These are phyloP conservation scores for Temnothorax rugatulus DNA, from an alignment of 2,888 invertebrate genomes.

Conservation along the genomic window DNA sequence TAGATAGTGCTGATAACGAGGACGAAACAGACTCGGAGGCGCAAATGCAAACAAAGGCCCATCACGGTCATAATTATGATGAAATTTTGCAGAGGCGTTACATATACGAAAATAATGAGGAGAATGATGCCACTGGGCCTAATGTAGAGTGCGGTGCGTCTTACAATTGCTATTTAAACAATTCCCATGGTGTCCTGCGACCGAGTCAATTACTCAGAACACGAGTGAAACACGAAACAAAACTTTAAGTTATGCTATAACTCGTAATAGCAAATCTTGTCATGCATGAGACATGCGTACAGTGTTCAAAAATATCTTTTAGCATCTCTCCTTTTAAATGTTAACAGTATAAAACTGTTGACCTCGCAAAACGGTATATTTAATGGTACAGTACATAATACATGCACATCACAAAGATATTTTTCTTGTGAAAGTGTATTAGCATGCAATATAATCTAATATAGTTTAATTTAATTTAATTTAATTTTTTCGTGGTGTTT, in stretches of 20 bases:
- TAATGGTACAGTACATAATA: conserved; percentile 14
- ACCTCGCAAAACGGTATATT: conserved; percentile 4
- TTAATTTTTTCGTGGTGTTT: not conserved
- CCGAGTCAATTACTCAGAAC: conserved; percentile 82
- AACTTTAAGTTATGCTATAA: conserved; percentile 76
- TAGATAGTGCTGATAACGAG: conserved; percentile 93
- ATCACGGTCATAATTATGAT: conserved; percentile 68
- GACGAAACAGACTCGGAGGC: conserved; percentile 86
- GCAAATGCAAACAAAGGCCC: conserved; percentile 77
- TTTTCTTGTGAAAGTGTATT: not conserved
- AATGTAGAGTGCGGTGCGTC: conserved; percentile 69
- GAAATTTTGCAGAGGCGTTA: conserved; percentile 74
- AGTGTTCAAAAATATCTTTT: conserved; percentile 2
- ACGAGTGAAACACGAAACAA: conserved; percentile 85
- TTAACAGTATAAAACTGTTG: conserved; percentile 21
- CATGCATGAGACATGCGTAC: not conserved
- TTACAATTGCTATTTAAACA: conserved; percentile 78
- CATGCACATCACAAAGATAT: conserved; percentile 3
- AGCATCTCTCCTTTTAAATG: not conserved
- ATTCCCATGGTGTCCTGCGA: conserved; percentile 80
- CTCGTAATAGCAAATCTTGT: conserved; percentile 6
- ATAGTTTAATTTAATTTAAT: conserved; percentile 23
- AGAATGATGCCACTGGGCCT: conserved; percentile 69
- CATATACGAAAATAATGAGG: conserved; percentile 75
- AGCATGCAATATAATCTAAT: conserved; percentile 1